phyloP scores from a whole-genome alignment of 2,113 vertebrate genomes.

The Pimephales promelas region DNA sequence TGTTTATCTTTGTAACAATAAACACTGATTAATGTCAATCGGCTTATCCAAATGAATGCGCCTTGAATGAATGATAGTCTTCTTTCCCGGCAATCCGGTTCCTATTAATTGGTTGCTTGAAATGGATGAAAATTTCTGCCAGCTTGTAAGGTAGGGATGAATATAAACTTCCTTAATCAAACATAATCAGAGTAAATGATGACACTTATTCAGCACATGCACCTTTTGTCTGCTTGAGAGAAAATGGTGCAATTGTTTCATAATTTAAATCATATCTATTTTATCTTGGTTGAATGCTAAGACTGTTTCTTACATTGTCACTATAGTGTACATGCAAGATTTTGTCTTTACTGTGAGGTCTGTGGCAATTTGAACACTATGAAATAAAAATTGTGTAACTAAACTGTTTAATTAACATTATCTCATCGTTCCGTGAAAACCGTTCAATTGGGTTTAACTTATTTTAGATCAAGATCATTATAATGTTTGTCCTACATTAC shows the following conservation, averaged over 20 bases:
- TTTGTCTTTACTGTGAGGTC: neutral
- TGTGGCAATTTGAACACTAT: neutral
- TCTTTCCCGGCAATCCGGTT: neutral
- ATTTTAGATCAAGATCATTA: constrained; percentile 1
- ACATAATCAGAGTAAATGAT: neutral
- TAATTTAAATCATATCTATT: neutral
- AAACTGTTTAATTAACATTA: neutral
- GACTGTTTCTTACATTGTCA: neutral
- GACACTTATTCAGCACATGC: neutral
- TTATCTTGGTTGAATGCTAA: neutral
- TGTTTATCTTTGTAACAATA: constrained; percentile 13
- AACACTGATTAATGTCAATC: constrained; percentile 28
- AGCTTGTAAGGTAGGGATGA: neutral
- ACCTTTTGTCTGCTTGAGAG: neutral
- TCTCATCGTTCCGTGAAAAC: neutral
- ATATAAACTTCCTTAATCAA: neutral
- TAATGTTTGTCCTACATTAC: neutral
- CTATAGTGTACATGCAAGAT: neutral
- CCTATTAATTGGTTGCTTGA: neutral
- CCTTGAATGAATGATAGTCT: neutral
- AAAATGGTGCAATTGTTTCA: neutral
- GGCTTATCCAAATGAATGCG: constrained; percentile 3
- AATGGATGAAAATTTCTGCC: neutral
- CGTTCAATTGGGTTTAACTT: neutral
- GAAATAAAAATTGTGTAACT: neutral